Evolutionary conservation across 2,888 invertebrate genomes (phyloP), one percentile per base, ranked within the genome.

Genomic region (Thereva nobilitata): DNA sequence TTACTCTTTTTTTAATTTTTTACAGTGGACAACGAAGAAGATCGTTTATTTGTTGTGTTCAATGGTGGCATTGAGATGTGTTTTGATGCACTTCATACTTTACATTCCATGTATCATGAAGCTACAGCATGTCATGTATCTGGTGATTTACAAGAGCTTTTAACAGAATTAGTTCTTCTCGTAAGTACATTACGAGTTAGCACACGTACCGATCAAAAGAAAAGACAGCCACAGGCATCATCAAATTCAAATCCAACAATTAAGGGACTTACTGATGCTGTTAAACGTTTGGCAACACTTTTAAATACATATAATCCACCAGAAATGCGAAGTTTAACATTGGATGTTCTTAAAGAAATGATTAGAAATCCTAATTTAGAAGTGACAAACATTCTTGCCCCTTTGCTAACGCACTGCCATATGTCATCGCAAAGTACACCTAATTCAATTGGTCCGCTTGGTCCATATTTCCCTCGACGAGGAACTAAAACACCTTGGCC

Each of bases 51-150:
- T 76, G 92, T 95, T 9, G 90, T 95, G n/a, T 93, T 91, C 76
- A 93, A 95, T 75, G 91, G 92, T 53, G 96, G 95, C 37, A 83
- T 97, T 71, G 89, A 81, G 68, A 82, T 83, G 82, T 81, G 83
- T 61, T 84, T 84, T 50, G 84, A 95, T 87, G 93, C 94, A 37
- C 86, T 95, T 75, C 91, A 92, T 81, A 93, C 94, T 71, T 83
- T 96, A 69, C 95, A 95, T 83, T 90, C 93, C 72, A 95, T 96
- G 89, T 91, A 95, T 78, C 93, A 95, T 75, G 95, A 96, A 80
- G 95, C 95, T 66, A 93, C 95, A 6, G 93, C 93, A 0, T 93
- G 92, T 75, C 92, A 92, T 78, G 90, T 92, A 10, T 88, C 89
- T 0, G 88, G 87, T 3, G 96, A 96, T 79, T 84, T 96, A 66